A percentile compares a stretch with the other conserved stretches of the same genome.
These are phyloP conservation scores for Porphyrio hochstetteri DNA, from an alignment of 2,113 vertebrate species.

Conservation along the genomic window DNA sequence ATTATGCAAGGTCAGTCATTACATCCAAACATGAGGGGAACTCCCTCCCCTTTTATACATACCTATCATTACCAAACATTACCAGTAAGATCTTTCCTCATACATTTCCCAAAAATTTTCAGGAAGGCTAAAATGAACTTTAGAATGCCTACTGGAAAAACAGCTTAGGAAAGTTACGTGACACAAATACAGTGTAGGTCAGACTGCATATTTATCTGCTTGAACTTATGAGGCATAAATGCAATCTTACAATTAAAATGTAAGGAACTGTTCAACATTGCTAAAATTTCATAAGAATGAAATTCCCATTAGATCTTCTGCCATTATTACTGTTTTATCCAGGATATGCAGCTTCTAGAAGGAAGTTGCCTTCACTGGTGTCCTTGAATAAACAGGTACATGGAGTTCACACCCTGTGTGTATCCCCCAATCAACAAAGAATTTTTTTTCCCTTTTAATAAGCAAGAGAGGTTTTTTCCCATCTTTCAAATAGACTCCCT, in stretches of 20 bases:
- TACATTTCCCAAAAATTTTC: neutral
- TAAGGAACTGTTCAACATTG: neutral
- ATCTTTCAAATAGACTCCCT: neutral
- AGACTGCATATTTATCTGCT: neutral
- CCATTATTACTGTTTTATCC: neutral
- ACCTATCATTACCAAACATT: neutral
- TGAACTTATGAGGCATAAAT: neutral
- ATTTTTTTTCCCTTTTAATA: neutral
- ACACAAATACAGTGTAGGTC: neutral
- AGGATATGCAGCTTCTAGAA: neutral
- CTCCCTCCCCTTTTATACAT: neutral
- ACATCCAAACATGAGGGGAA: neutral
- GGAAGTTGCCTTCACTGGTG: neutral
- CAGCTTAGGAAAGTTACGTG: neutral
- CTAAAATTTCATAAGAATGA: neutral
- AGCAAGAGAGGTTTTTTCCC: neutral
- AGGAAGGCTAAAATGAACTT: neutral
- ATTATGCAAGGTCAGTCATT: neutral
- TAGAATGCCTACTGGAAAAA: neutral
- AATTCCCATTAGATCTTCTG: neutral
- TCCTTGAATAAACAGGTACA: neutral
- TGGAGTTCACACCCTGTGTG: neutral
- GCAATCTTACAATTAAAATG: neutral
- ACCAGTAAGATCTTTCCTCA: neutral
- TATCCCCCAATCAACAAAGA: neutral